Conservation (phyloP, 2,113 vertebrate species). For the Aythya baeri region DNA sequence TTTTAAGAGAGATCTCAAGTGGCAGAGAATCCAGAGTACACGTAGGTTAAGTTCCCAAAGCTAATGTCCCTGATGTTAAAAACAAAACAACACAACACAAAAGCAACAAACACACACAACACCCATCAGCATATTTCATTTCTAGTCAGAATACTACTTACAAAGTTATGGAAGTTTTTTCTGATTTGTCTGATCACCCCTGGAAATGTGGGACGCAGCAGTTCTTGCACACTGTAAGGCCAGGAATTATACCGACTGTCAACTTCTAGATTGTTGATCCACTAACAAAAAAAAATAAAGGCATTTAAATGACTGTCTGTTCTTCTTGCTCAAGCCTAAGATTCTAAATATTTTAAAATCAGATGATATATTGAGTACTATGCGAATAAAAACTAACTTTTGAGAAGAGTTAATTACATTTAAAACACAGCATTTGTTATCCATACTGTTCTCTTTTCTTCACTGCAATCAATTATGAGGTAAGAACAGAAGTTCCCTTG, state of each 20-base stretch:
- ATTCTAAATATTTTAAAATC: neutral
- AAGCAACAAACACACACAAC: neutral
- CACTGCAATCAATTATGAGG: neutral
- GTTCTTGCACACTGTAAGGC: slow-evolving; percentile 93
- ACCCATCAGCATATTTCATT: neutral
- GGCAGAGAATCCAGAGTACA: neutral
- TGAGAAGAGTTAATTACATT: neutral
- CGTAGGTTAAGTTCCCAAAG: neutral
- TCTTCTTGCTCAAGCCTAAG: neutral
- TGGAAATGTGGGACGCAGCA: slow-evolving; percentile 95
- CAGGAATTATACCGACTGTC: slow-evolving; percentile 91
- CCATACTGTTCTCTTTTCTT: neutral
- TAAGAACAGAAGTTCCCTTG: neutral
- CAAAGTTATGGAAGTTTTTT: slow-evolving; percentile 97
- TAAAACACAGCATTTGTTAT: neutral
- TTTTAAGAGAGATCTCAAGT: neutral
- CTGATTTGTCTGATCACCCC: slow-evolving; percentile 97
- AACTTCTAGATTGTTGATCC: slow-evolving; percentile 95
- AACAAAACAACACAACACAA: too few relatives aligned
- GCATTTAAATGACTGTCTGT: neutral
- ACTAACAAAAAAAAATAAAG: slow-evolving; percentile 78
- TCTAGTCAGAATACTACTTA: slow-evolving; percentile 63
- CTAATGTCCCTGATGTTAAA: neutral
- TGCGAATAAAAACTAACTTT: neutral
- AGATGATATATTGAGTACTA: neutral